phyloP scores from a whole-genome alignment of 2,113 vertebrate species.

The Paratilapia polleni region DNA sequence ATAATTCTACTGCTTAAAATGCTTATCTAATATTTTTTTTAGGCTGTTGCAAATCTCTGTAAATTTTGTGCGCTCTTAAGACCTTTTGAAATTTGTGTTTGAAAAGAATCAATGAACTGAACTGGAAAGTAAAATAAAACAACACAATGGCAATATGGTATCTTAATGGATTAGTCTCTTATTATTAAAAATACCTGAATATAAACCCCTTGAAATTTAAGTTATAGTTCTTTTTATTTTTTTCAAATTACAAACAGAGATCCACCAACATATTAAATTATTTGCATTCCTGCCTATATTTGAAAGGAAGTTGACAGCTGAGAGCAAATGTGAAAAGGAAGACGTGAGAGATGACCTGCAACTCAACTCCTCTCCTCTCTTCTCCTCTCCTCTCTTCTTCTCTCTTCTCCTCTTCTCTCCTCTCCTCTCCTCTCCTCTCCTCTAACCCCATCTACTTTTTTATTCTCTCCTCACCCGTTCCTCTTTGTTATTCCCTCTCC shows the following conservation, averaged over 20 bases:
- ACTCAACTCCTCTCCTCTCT: not conserved
- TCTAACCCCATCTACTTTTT: not conserved
- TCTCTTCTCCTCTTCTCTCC: not conserved
- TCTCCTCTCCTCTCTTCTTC: not conserved
- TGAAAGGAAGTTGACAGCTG: not conserved
- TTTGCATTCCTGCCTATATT: not conserved
- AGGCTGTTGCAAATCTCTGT: not conserved
- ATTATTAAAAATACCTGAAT: not conserved
- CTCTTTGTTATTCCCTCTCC: constrained; percentile 20
- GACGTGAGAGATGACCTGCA: not conserved
- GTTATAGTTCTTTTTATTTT: not conserved
- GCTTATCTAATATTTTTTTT: not conserved
- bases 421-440: not conserved
- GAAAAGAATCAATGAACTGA: not conserved
- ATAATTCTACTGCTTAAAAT: constrained; percentile 49
- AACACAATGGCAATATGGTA: not conserved
- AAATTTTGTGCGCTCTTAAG: not conserved
- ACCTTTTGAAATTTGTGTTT: not conserved
- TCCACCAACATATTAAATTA: not conserved
- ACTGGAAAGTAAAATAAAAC: not conserved
- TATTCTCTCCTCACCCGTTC: constrained; percentile 1
- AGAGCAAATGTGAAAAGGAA: not conserved
- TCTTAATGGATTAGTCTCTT: not conserved
- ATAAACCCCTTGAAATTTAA: not conserved
- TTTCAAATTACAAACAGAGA: not conserved